Evolutionary conservation across 2,888 invertebrate species (phyloP).

Genomic region (Malacosoma neustria): DNA sequence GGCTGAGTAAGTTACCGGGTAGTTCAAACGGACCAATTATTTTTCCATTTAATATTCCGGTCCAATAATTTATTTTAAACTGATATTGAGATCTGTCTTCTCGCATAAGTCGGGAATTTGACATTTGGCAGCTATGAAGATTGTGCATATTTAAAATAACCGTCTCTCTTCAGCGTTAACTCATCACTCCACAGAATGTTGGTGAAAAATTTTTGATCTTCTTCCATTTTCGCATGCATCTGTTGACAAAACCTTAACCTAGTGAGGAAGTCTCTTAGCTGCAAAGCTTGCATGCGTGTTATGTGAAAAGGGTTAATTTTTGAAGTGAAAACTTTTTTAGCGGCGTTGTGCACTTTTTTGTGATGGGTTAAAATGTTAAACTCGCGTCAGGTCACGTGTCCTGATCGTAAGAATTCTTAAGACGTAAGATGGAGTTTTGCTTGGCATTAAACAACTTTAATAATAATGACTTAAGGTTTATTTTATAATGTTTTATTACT

Average conservation of each 20-base stretch:
- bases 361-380: too few relatives aligned
- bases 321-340: too few relatives aligned
- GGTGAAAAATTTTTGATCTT: not conserved
- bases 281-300: not conserved
- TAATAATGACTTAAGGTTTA: too few relatives aligned
- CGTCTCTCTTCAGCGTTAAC: not conserved
- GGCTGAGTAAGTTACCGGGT: slow-evolving; percentile 2
- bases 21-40: slow-evolving; percentile 7
- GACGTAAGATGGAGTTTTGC: too few relatives aligned
- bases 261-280: not conserved
- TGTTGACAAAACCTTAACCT: not conserved
- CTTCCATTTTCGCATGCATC: not conserved
- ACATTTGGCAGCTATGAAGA: slow-evolving; percentile 1
- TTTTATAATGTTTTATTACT: too few relatives aligned
- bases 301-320: too few relatives aligned
- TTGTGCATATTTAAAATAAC: too few relatives aligned
- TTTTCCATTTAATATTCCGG: slow-evolving; percentile 7
- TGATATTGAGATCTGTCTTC: slow-evolving; percentile 4
- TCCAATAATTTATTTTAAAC: slow-evolving; percentile 7
- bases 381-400: too few relatives aligned
- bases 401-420: too few relatives aligned
- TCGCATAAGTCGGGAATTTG: slow-evolving; percentile 5
- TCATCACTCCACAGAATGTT: not conserved
- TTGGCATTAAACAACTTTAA: too few relatives aligned
- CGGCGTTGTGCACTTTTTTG: too few relatives aligned